Percentiles rank a stretch among this genome's conserved stretches.
These are phyloP conservation scores for Radopholus similis DNA, from an alignment of 1,140 invertebrate species.

Conservation along the genomic window DNA sequence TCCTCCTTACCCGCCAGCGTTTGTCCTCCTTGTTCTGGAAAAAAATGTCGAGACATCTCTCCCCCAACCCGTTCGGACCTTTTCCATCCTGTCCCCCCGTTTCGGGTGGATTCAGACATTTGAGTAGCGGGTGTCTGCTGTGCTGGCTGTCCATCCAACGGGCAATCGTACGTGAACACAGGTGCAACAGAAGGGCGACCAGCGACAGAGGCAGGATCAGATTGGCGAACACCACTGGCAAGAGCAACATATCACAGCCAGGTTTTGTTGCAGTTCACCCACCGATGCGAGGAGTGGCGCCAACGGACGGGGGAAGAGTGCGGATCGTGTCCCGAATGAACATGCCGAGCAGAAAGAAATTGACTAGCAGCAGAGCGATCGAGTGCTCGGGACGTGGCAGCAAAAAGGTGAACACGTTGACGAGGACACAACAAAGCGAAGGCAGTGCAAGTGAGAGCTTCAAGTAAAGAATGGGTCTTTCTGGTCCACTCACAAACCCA, in stretches of 20 bases:
- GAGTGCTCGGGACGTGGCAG: constrained; percentile 30
- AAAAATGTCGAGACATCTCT: no score
- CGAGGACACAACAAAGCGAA: constrained; percentile 22
- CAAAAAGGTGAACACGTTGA: constrained; percentile 42
- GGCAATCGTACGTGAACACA: constrained; percentile 10
- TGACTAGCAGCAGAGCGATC: constrained; percentile 28
- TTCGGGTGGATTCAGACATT: no score
- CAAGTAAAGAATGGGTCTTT: no score
- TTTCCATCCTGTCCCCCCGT: no score
- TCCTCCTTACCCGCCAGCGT: no score
- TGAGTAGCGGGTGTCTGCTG: no score
- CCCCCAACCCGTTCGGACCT: no score
- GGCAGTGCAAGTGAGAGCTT: constrained; percentile 31
- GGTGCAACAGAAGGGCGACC: constrained; percentile 26
- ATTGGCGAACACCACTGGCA: not conserved
- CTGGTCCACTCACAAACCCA: no score
- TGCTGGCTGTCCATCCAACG: no score
- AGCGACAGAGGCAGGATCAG: not conserved
- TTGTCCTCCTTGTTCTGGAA: no score
- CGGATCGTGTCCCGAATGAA: constrained; percentile 33
- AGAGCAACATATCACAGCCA: not conserved
- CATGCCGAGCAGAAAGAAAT: constrained; percentile 41
- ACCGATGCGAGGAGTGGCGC: constrained; percentile 31
- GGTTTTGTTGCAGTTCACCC: not conserved
- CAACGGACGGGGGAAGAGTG: constrained; percentile 34